A percentile compares a stretch with the other conserved stretches of the same genome.
phyloP scores from a whole-genome alignment of 2,888 invertebrate genomes.

The Spialia ferax region DNA sequence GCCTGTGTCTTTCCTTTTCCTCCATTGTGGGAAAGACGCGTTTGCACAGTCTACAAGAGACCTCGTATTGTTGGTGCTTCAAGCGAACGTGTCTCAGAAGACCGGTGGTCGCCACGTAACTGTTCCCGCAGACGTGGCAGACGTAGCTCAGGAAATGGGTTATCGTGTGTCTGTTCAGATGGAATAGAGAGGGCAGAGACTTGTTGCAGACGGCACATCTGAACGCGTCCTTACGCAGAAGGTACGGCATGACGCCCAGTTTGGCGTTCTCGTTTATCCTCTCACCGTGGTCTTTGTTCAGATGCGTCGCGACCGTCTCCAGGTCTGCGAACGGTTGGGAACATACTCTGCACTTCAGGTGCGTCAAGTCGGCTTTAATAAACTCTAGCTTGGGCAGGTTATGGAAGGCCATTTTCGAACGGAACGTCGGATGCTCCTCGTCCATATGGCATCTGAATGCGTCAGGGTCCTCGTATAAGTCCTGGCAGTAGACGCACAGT shows the following conservation, averaged over 20 bases:
- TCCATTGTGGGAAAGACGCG: slow-evolving; percentile 75
- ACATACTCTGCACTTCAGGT: slow-evolving; percentile 68
- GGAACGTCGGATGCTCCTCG: slow-evolving; percentile 67
- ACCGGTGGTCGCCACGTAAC: slow-evolving; percentile 73
- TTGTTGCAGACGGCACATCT: slow-evolving; percentile 72
- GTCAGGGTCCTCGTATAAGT: slow-evolving; percentile 70
- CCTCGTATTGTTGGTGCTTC: slow-evolving; percentile 74
- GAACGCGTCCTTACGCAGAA: slow-evolving; percentile 62
- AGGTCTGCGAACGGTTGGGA: slow-evolving; percentile 52
- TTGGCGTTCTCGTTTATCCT: slow-evolving; percentile 60
- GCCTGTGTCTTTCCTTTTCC: slow-evolving; percentile 71
- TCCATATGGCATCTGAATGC: slow-evolving; percentile 70
- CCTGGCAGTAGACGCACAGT: slow-evolving; percentile 79
- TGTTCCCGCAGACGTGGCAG: slow-evolving; percentile 75
- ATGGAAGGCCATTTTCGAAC: slow-evolving; percentile 69
- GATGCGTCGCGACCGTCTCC: slow-evolving; percentile 63
- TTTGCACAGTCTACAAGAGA: slow-evolving; percentile 68
- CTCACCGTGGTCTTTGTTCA: slow-evolving; percentile 57
- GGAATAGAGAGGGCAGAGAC: slow-evolving; percentile 67
- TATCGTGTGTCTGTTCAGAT: slow-evolving; percentile 74
- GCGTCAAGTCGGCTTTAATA: slow-evolving; percentile 72
- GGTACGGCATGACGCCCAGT: slow-evolving; percentile 75
- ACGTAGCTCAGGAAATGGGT: slow-evolving; percentile 75
- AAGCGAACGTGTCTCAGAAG: slow-evolving; percentile 68
- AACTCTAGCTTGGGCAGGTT: slow-evolving; percentile 74